Evolutionary conservation across 1,140 invertebrate genomes (phyloP).

Genomic region (Nylanderia fulva): DNA sequence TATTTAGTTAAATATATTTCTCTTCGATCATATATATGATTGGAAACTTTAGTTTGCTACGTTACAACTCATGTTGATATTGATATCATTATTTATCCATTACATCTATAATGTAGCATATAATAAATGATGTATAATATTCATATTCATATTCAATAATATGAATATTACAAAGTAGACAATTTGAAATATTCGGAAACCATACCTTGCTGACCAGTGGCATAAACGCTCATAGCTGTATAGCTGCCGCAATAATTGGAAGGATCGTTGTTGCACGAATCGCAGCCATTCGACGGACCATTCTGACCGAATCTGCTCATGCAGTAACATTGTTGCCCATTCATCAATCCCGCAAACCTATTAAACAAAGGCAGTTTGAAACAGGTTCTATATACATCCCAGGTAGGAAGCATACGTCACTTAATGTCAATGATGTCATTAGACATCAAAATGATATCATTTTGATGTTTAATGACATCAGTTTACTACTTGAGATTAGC

Average conservation of each 20-base stretch:
- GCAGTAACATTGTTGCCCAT: conserved; percentile 84
- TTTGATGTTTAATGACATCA: no score
- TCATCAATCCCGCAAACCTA: conserved; percentile 85
- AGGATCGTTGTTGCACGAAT: conserved; percentile 76
- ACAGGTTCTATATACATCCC: no score
- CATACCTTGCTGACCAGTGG: conserved; percentile 85
- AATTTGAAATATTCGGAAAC: not conserved
- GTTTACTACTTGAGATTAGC: no score
- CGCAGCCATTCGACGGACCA: conserved; percentile 81
- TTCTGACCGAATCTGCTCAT: conserved; percentile 81
- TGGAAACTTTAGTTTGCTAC: not conserved
- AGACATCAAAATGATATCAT: no score
- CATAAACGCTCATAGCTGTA: conserved; percentile 84
- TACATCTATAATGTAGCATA: not conserved
- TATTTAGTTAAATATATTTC: not conserved
- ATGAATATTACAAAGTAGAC: conserved; percentile 19
- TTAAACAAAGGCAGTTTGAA: conserved; percentile 11
- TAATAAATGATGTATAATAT: not conserved
- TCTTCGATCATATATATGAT: not conserved
- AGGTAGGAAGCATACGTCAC: no score
- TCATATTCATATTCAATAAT: not conserved
- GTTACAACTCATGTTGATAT: not conserved
- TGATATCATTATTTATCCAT: not conserved
- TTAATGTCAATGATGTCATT: no score
- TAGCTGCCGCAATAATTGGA: conserved; percentile 82